Percentiles rank a stretch among this genome's conserved stretches.
phyloP scores from a whole-genome alignment of 2,113 vertebrate species.

The Tupaia chinensis region DNA sequence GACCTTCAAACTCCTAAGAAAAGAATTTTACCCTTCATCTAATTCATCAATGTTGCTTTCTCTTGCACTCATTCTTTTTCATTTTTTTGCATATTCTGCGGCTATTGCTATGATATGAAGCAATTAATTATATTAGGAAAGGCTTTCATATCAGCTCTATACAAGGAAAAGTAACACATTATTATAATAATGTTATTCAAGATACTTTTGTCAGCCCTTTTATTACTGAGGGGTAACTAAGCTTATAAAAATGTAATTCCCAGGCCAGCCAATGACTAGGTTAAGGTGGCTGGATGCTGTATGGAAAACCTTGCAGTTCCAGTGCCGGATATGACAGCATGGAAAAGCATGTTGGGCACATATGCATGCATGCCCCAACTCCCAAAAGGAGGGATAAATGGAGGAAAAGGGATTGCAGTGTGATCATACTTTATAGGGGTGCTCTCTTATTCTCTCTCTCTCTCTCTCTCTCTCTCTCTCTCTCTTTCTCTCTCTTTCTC shows the following conservation, averaged over 20 bases:
- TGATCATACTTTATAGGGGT: too few species aligned
- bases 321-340: too few species aligned
- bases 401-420: too few species aligned
- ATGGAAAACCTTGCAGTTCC: too few species aligned
- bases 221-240: constrained; percentile 24
- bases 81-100: background rate
- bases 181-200: background rate
- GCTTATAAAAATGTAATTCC: background rate
- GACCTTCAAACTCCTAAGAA: background rate
- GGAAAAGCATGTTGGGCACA: too few species aligned
- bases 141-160: background rate
- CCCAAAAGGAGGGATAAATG: too few species aligned
- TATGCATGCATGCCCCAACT: too few species aligned
- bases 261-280: too few species aligned
- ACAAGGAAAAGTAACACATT: constrained; percentile 22
- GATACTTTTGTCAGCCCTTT: background rate
- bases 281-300: too few species aligned
- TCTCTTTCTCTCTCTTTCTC: too few species aligned
- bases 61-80: background rate
- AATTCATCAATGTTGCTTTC: background rate
- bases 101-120: background rate
- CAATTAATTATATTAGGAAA: background rate
- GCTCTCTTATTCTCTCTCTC: too few species aligned
- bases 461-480: too few species aligned
- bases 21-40: background rate